Evolutionary conservation across 2,797 vertebrate species (phyloP), one percentile per base, ranked within the genome.

Genomic region (Dendrocincla tyrannina): DNA sequence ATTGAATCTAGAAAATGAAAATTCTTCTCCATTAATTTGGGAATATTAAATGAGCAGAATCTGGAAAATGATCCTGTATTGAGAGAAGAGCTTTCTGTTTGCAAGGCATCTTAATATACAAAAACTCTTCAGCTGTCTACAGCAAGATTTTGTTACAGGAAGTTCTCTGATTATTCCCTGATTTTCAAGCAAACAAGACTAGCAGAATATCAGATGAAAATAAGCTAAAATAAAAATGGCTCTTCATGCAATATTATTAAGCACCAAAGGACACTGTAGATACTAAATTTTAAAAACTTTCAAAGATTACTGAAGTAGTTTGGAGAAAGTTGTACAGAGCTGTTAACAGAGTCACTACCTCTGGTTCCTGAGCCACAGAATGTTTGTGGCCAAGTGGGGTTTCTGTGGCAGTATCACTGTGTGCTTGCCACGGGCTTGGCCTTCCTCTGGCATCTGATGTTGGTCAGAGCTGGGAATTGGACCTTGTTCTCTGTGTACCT

Each of bases 351-450:
- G 42, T 37, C 52, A 44, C 66, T 84, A 27, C 59, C 91, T 94
- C 79, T 88, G 66, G 25, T 84, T 78, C 42, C 28, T 20, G 72
- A 89, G 69, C 95, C 93, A 78, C 93, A 90, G 64, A 90, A 95
- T 96, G 79, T 83, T 84, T 95, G 95, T 86, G 96, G 94, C 88
- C 80, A 20, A 12, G 76, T 72, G 58, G 88, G 50, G 62, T 73
- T 90, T 90, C 83, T 94, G 82, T 90, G 93, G 83, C 75, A 94
- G 42, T 84, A 81, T 33, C 83, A 23, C 53, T 75, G 3, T 80
- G 69, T 78, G 33, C 69, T 93, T 90, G 79, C 76, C 55, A 30
- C 1, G 46, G 46, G 86, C 77, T 72, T 50, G 33, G 64, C 35
- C 78, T 64, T 93, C 50, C 62, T 68, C 30, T 37, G 42, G 83